Base-by-base conservation (phyloP, 2,113 vertebrate species). In the Tragelaphus strepsiceros region DNA sequence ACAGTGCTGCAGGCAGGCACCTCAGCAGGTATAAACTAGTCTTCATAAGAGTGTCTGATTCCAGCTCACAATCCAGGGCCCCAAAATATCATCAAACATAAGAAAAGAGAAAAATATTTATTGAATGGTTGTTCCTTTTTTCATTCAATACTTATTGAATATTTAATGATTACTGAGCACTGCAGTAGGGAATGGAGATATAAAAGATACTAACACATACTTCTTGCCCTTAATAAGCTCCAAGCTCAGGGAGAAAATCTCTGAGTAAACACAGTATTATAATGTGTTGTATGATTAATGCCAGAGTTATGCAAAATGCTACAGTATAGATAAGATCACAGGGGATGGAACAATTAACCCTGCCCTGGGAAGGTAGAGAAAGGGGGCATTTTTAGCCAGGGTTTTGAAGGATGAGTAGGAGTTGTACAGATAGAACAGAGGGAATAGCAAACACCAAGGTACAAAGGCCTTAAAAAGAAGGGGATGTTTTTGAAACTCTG, bases 141-240 rank as follows among this genome's bases (percentile, higher is more conserved):
- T 92, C 80, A 93, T 89, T 97, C 95, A 96, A 95, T 89, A 80
- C 21, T 97, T 97, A 97, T 35, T 98, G 91, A 96, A 97, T 98
- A 98, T 97, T 96, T 97, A 96, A 97, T 90, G 96, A 97, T 97
- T 95, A 51, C 94, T 96, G 91, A 97, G 82, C 82, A 71, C 86
- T 35, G 10, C 22, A 28, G 51, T 80, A 80, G 89, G 51, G 26
- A 93, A 93, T 28, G 49, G 83, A 96, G 77, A 85, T 91, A 91
- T 91, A 91, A 97, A 95, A 56, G 90, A 78, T 58, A 80, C 35
- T 58, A 93, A 91, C 82, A 90, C 91, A 94, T 80, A 95, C 71
- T 93, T 96, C 94, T 85, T 94, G 84, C 54, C 58, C 93, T 97
- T 96, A 97, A 95, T 71, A 95, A 96, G 96, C 90, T 93, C 91